Evolutionary conservation across 2,113 vertebrate genomes (phyloP), one percentile per base, ranked within the genome.

Genomic region (Lichenostomus cassidix): DNA sequence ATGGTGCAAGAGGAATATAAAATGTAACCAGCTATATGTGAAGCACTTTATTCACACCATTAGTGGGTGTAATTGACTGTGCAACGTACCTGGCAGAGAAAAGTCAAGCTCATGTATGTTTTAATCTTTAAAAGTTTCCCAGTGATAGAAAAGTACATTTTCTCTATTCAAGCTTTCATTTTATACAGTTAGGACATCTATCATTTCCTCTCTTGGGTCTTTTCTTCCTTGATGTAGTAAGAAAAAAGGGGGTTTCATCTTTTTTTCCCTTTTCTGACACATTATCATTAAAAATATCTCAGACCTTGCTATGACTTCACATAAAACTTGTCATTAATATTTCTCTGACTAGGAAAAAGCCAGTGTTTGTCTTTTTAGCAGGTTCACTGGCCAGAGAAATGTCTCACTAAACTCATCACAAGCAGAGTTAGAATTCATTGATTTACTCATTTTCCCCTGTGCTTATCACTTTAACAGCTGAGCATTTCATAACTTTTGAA

Each of bases 401-500:
- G 9, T 84, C 76, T 92, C 1, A 4, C 60, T 84, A 92, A 94
- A 95, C 35, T 87, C 65, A 64, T 53, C 83, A 76, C 11, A 75
- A 89, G 80, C 76, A 81, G 86, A 64, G 64, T 71, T 86, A 81
- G 76, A 86, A 49, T 71, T 90, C 93, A 93, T 92, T 75, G 85
- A 95, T 97, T 95, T 95, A 81, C 77, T 90, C 80, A 95, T 96
- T 94, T 79, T 84, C 53, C 37, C 53, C 47, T 41, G 46, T 52
- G 65, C 86, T 95, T 74, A 50, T 73, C 75, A 82, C 41, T 93
- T 92, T 65, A 96, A 79, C 86, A 87, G 73, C 62, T 79, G 88
- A 96, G 41, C n/a, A 59, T 89, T 96, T 96, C 88, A 90, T 89
- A 96, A 92, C 77, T 95, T 93, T 55, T 89, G 83, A 92, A 94